These are phyloP conservation scores for Hyles euphorbiae DNA, from an alignment of 1,140 invertebrate genomes.

Conservation along the genomic window DNA sequence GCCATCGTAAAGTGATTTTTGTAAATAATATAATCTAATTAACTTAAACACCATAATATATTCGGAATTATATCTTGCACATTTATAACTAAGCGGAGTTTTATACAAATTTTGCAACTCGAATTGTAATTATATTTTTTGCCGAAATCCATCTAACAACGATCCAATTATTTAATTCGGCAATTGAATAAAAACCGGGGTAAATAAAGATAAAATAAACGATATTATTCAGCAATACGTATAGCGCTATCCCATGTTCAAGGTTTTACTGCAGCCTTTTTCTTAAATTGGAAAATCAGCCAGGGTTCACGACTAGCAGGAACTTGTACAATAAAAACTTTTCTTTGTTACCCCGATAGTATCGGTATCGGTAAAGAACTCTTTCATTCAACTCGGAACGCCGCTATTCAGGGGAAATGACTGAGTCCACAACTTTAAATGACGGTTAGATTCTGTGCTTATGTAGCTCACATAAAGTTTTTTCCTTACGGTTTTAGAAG, in stretches of 20 bases:
- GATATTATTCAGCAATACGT: background rate
- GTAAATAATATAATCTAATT: no score
- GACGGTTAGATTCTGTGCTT: conserved; percentile 1
- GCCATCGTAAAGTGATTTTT: no score
- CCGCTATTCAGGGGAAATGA: conserved; percentile 27
- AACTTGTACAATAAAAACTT: conserved; percentile 69
- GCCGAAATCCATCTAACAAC: no score
- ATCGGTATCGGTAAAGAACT: conserved; percentile 58
- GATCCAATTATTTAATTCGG: no score
- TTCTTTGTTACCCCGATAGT: conserved; percentile 69
- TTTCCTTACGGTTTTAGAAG: background rate
- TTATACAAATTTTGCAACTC: no score
- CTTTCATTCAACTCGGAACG: conserved; percentile 43
- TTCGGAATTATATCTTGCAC: no score
- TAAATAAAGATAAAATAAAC: background rate
- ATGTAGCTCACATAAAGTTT: conserved; percentile 4
- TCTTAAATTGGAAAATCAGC: conserved; percentile 65
- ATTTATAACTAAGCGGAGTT: no score
- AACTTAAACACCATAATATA: no score
- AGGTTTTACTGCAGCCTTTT: conserved; percentile 53
- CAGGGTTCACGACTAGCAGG: conserved; percentile 42
- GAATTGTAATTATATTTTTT: no score
- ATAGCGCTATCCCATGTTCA: conserved; percentile 10
- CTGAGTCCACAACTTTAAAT: conserved; percentile 8
- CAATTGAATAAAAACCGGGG: background rate